phyloP scores from a whole-genome alignment of 2,888 invertebrate species.

The Drosophila borealis region DNA sequence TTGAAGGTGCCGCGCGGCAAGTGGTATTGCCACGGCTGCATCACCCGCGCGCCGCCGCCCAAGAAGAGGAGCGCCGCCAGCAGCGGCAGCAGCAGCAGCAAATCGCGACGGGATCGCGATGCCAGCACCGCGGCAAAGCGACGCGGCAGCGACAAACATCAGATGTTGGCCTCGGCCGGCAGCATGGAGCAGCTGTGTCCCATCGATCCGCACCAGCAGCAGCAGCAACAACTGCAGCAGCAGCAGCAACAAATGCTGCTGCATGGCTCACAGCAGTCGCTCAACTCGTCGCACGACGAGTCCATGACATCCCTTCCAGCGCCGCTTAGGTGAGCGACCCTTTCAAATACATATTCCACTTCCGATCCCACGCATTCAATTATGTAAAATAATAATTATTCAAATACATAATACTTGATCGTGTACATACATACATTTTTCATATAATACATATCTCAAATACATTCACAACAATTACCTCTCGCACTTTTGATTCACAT shows the following conservation, averaged over 20 bases:
- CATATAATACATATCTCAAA: background rate
- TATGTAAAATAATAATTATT: background rate
- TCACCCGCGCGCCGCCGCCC: conserved; percentile 92
- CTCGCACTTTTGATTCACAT: conserved; percentile 3
- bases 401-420: conserved; percentile 2
- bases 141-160: conserved; percentile 59
- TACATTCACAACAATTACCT: background rate
- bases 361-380: background rate
- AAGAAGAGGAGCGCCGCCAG: conserved; percentile 86
- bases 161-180: conserved; percentile 43
- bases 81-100: conserved; percentile 85
- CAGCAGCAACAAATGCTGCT: conserved; percentile 75
- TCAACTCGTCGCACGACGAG: conserved; percentile 85
- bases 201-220: conserved; percentile 50
- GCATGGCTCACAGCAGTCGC: conserved; percentile 80
- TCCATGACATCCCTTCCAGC: conserved; percentile 83
- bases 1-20: conserved; percentile 93
- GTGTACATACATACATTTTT: background rate
- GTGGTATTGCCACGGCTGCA: conserved; percentile 96
- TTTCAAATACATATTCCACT: background rate
- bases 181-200: conserved; percentile 54
- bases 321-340: conserved; percentile 81
- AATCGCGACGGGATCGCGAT: conserved; percentile 85
- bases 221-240: conserved; percentile 58
- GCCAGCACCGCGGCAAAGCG: conserved; percentile 79